Percentiles rank a stretch among this genome's conserved stretches.
Evolutionary conservation across 1,140 invertebrate genomes (phyloP).

Genomic region (Leptinotarsa lineolata): DNA sequence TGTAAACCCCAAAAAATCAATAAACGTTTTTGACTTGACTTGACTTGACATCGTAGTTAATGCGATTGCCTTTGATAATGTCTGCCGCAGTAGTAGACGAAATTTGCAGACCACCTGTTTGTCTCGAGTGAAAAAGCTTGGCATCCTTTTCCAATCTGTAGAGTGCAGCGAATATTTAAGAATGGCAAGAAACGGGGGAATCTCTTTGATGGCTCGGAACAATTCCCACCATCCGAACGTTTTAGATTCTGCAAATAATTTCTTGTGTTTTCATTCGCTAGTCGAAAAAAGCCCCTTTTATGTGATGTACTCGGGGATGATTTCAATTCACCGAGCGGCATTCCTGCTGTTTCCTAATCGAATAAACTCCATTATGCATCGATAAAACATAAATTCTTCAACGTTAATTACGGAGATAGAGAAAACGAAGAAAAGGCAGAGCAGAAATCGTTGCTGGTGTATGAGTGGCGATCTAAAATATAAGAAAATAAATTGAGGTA

Average conservation of each 20-base stretch:
- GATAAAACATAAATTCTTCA: slow-evolving; percentile 25
- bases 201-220: slow-evolving; percentile 1
- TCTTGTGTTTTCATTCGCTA: neutral
- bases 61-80: too few species aligned
- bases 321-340: slow-evolving; percentile 11
- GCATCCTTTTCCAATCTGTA: too few species aligned
- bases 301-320: slow-evolving; percentile 16
- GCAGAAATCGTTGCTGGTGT: neutral
- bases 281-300: slow-evolving; percentile 6
- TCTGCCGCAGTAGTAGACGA: too few species aligned
- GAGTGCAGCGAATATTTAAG: neutral
- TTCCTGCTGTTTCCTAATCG: slow-evolving; percentile 21
- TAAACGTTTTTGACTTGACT: too few species aligned
- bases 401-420: slow-evolving; percentile 18
- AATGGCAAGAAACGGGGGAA: neutral
- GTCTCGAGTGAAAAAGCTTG: too few species aligned
- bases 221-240: neutral
- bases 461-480: slow-evolving; percentile 9
- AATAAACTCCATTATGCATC: slow-evolving; percentile 27
- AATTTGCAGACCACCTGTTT: too few species aligned
- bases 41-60: too few species aligned
- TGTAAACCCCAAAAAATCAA: too few species aligned
- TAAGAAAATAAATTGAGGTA: slow-evolving; percentile 17
- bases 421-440: neutral
- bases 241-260: slow-evolving; percentile 6